Conservation (phyloP, 1,140 invertebrate species). For the Meloidogyne exigua region DNA sequence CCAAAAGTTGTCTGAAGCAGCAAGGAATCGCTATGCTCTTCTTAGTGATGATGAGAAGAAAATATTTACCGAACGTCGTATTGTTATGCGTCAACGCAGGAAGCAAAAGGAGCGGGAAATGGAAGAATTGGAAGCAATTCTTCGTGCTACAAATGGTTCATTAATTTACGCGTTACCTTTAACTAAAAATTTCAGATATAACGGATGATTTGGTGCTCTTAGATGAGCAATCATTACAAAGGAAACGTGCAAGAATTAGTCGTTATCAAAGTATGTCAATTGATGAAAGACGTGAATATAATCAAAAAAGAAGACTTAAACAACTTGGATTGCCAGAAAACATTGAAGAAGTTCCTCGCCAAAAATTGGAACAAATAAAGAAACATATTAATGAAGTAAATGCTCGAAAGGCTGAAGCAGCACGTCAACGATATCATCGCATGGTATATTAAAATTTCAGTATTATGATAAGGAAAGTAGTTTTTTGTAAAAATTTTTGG, state of each 20-base stretch:
- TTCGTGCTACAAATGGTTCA: slow-evolving; percentile 37
- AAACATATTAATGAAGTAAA: slow-evolving; percentile 45
- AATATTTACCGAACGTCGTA: slow-evolving; percentile 29
- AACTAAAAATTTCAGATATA: slow-evolving; percentile 28
- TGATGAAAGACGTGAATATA: slow-evolving; percentile 47
- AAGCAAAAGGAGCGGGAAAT: slow-evolving; percentile 51
- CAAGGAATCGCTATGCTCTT: slow-evolving; percentile 20
- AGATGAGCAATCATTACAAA: slow-evolving; percentile 37
- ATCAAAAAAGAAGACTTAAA: slow-evolving; percentile 43
- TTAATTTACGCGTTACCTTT: not conserved
- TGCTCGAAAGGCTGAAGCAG: slow-evolving; percentile 47
- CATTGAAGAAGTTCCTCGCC: slow-evolving; percentile 36
- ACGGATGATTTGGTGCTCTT: slow-evolving; percentile 38
- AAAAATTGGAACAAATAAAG: slow-evolving; percentile 36
- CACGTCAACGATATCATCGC: slow-evolving; percentile 40
- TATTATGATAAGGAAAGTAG: too few species aligned
- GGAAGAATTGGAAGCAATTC: slow-evolving; percentile 46
- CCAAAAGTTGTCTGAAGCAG: slow-evolving; percentile 25
- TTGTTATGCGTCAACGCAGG: slow-evolving; percentile 48
- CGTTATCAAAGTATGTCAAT: slow-evolving; percentile 44
- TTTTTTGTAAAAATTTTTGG: too few species aligned
- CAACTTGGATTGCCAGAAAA: slow-evolving; percentile 44
- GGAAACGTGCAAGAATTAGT: slow-evolving; percentile 43
- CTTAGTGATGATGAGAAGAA: slow-evolving; percentile 26
- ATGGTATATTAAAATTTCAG: slow-evolving; percentile 20